Percentiles rank a stretch among this genome's conserved stretches.
These are phyloP conservation scores for Ceratosolen solmsi DNA, from an alignment of 1,140 invertebrate genomes.

Conservation along the genomic window DNA sequence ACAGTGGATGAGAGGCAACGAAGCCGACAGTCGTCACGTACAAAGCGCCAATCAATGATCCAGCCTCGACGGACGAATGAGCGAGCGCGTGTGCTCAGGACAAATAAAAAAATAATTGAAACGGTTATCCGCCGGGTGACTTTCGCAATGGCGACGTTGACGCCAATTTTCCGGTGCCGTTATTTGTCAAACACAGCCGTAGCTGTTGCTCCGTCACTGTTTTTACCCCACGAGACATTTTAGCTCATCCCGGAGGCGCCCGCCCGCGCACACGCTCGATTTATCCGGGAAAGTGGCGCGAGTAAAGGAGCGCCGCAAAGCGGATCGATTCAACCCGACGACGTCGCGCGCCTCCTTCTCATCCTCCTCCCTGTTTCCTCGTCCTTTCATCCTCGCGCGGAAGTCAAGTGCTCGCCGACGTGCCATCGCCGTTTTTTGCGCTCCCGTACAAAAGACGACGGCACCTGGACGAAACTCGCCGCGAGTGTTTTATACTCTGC, in stretches of 20 bases:
- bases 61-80: background rate
- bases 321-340: conserved; percentile 19
- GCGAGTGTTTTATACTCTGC: background rate
- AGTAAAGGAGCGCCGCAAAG: background rate
- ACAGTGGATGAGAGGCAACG: too few species aligned
- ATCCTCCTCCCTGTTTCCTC: too few species aligned
- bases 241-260: background rate
- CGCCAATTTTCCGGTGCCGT: background rate
- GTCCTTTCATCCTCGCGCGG: background rate
- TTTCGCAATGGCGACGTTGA: background rate
- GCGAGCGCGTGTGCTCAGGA: background rate
- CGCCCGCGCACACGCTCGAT: conserved; percentile 38
- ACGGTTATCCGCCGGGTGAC: background rate
- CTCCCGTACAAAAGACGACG: conserved; percentile 30
- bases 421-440: background rate
- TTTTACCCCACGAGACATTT: background rate
- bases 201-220: background rate
- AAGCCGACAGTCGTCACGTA: too few species aligned
- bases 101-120: background rate
- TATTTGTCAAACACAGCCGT: background rate
- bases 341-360: background rate
- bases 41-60: too few species aligned
- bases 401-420: conserved; percentile 11
- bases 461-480: background rate
- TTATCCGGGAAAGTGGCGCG: conserved; percentile 30